These are phyloP conservation scores for Galago senegalensis DNA, from an alignment of 2,797 vertebrate genomes.

Conservation along the genomic window DNA sequence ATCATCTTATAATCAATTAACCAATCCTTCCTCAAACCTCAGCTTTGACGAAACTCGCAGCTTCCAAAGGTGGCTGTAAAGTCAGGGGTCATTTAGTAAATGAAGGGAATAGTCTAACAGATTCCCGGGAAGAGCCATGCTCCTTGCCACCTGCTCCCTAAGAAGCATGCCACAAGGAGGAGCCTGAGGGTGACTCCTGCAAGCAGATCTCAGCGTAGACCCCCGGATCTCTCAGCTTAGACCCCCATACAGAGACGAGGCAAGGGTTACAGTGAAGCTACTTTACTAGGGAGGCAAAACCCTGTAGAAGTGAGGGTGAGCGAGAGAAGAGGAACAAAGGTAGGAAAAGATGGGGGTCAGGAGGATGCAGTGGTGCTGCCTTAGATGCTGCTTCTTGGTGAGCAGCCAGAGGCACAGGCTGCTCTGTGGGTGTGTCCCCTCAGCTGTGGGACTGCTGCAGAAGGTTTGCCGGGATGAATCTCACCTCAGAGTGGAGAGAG, in stretches of 20 bases:
- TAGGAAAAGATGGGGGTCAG: not conserved
- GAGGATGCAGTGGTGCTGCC: fast-evolving
- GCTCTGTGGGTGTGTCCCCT: not conserved
- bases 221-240: not conserved
- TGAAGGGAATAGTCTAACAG: not conserved
- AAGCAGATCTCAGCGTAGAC: not conserved
- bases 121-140: not conserved
- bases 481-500: not conserved
- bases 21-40: not conserved
- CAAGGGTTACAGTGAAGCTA: not conserved
- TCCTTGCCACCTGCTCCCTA: not conserved
- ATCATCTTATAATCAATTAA: not conserved
- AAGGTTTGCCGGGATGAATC: not conserved
- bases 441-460: not conserved
- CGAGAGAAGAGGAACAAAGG: not conserved
- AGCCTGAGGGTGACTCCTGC: not conserved
- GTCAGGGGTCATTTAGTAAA: not conserved
- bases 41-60: not conserved
- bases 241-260: not conserved
- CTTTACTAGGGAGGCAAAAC: not conserved
- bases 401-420: not conserved
- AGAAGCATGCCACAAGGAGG: not conserved
- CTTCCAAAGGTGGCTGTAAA: not conserved
- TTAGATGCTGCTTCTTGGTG: fast-evolving
- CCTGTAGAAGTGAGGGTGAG: not conserved